A percentile compares a stretch with the other conserved stretches of the same genome.
phyloP scores from a whole-genome alignment of 1,140 invertebrate genomes.

The Lepidurus apus region DNA sequence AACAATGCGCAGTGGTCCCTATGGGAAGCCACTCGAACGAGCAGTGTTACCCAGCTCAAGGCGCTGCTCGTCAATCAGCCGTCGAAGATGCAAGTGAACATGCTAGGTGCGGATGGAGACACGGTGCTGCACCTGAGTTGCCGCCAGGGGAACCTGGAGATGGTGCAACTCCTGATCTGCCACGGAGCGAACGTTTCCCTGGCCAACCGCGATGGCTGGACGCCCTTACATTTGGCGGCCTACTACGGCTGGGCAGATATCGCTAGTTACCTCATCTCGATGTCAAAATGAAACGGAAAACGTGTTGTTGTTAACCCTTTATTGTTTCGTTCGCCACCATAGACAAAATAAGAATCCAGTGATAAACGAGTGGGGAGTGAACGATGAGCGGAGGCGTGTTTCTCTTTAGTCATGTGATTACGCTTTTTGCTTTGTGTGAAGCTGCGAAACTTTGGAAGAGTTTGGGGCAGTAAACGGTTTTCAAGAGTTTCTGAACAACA shows the following conservation, averaged over 20 bases:
- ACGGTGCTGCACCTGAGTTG: slow-evolving; percentile 50
- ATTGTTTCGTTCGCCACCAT: neutral
- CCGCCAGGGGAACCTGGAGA: slow-evolving; percentile 50
- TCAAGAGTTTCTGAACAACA: too few relatives aligned
- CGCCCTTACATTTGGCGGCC: slow-evolving; percentile 50
- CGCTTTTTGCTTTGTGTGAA: slow-evolving; percentile 10
- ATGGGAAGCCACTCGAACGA: neutral
- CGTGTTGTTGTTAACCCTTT: neutral
- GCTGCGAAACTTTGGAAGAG: neutral
- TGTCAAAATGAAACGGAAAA: slow-evolving; percentile 7
- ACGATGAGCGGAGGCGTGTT: neutral
- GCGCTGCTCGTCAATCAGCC: slow-evolving; percentile 18
- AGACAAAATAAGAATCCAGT: slow-evolving; percentile 1
- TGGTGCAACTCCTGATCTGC: slow-evolving; percentile 50
- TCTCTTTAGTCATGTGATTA: slow-evolving; percentile 15
- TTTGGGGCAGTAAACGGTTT: too few relatives aligned
- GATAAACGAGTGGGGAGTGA: neutral
- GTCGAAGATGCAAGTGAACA: slow-evolving; percentile 45
- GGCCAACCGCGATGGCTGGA: slow-evolving; percentile 52
- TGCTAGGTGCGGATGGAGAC: slow-evolving; percentile 49
- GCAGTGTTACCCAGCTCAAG: neutral
- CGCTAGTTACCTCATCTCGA: slow-evolving; percentile 44
- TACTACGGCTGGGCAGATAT: slow-evolving; percentile 50
- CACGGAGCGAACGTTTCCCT: slow-evolving; percentile 50
- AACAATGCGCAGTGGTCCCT: slow-evolving; percentile 4